A percentile compares a stretch with the other conserved stretches of the same genome.
Evolutionary conservation across 2,113 vertebrate species (phyloP).

Genomic region (Paratilapia polleni): DNA sequence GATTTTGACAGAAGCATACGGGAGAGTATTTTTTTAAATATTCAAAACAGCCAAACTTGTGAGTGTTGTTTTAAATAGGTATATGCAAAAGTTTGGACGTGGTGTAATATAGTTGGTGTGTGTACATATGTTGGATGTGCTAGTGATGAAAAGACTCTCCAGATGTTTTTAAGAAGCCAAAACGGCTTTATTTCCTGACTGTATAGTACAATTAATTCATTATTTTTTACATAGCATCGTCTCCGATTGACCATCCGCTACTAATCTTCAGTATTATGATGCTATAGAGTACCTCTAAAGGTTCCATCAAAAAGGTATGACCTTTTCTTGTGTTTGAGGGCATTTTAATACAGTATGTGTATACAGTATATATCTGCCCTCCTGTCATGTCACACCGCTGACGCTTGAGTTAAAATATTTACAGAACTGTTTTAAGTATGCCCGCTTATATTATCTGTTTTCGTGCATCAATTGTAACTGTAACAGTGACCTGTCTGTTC

Average conservation of each 20-base stretch:
- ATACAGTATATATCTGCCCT: conserved; percentile 24
- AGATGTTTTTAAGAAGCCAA: conserved; percentile 34
- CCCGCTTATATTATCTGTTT: neutral
- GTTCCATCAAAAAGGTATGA: neutral
- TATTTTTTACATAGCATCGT: conserved; percentile 8
- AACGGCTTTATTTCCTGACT: conserved; percentile 5
- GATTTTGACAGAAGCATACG: conserved; percentile 30
- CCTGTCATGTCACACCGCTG: neutral
- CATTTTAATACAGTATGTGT: neutral
- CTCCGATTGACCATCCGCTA: neutral
- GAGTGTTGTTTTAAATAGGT: conserved; percentile 50
- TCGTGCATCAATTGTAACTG: neutral
- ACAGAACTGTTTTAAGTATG: neutral
- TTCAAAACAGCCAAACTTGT: conserved; percentile 55
- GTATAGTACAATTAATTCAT: conserved; percentile 14
- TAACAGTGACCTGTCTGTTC: neutral
- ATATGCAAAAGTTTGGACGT: conserved; percentile 67
- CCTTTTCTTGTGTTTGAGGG: neutral
- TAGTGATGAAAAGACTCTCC: conserved; percentile 30
- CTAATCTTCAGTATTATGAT: neutral
- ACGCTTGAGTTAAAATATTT: neutral
- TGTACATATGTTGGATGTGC: conserved; percentile 33
- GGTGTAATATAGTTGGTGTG: conserved; percentile 54
- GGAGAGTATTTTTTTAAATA: conserved; percentile 68
- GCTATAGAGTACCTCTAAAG: neutral